Conservation (phyloP, 2,888 invertebrate genomes). For the Leptopilina syphax region DNA sequence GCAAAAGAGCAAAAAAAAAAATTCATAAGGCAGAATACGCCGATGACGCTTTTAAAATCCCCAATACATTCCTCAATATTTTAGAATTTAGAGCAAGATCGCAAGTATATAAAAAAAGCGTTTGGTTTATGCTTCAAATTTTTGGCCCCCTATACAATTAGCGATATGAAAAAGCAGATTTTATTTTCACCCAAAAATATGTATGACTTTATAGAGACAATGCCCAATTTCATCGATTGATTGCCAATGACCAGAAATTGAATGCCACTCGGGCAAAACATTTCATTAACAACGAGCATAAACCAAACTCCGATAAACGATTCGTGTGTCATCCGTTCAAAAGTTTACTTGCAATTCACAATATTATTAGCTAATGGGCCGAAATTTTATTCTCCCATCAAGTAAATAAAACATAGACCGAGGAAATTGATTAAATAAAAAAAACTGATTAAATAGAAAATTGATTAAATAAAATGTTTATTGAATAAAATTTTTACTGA, state of each 20-base stretch:
- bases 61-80: slow-evolving; percentile 54
- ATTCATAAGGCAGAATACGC: slow-evolving; percentile 25
- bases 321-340: slow-evolving; percentile 17
- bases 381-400: slow-evolving; percentile 3
- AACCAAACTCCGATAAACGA: slow-evolving; percentile 17
- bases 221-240: slow-evolving; percentile 5
- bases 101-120: slow-evolving; percentile 49
- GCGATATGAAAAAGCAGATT: slow-evolving; percentile 44
- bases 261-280: background rate
- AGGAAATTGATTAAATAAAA: background rate
- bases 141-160: background rate
- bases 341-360: background rate
- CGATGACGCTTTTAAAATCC: slow-evolving; percentile 47
- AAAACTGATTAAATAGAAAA: background rate
- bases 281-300: slow-evolving; percentile 31
- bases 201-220: background rate
- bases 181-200: slow-evolving; percentile 41
- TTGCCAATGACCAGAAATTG: slow-evolving; percentile 4
- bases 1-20: slow-evolving; percentile 50
- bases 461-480: too few species aligned
- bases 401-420: background rate
- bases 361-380: slow-evolving; percentile 8
- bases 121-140: slow-evolving; percentile 48
- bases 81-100: slow-evolving; percentile 55
- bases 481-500: too few species aligned